Evolutionary conservation across 1,140 invertebrate genomes (phyloP).

Genomic region (Danaus melanippus): DNA sequence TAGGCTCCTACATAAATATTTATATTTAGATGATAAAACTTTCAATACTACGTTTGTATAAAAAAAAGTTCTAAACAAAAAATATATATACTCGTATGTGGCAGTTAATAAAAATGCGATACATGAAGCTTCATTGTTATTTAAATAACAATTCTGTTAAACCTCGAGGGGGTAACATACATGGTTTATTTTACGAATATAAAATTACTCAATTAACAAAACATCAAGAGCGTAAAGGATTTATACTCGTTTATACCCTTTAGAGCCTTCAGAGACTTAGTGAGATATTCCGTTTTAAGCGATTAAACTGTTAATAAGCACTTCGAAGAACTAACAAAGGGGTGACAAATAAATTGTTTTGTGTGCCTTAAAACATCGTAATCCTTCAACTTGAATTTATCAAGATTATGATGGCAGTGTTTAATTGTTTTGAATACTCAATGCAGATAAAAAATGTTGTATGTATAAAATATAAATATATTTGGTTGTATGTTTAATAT

Average conservation of each 20-base stretch:
- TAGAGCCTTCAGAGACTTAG: conserved; percentile 19
- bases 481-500: neutral
- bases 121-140: neutral
- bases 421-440: conserved; percentile 1
- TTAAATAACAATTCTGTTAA: conserved; percentile 11
- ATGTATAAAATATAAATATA: too few species aligned
- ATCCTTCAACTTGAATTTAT: conserved; percentile 21
- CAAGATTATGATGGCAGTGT: conserved; percentile 9
- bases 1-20: too few species aligned
- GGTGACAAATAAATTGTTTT: conserved; percentile 33
- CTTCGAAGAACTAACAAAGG: conserved; percentile 27
- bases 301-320: conserved; percentile 23
- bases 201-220: conserved; percentile 26
- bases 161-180: conserved; percentile 13
- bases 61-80: too few species aligned
- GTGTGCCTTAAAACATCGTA: conserved; percentile 20
- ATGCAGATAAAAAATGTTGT: too few species aligned
- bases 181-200: conserved; percentile 17
- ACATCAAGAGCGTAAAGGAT: conserved; percentile 26
- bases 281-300: conserved; percentile 23
- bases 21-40: too few species aligned
- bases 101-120: too few species aligned
- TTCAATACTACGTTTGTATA: too few species aligned
- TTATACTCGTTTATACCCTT: conserved; percentile 21
- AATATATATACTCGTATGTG: too few species aligned